Evolutionary conservation across 2,113 vertebrate species (phyloP), one percentile per base, ranked within the genome.

Genomic region (Holacanthus passer): DNA sequence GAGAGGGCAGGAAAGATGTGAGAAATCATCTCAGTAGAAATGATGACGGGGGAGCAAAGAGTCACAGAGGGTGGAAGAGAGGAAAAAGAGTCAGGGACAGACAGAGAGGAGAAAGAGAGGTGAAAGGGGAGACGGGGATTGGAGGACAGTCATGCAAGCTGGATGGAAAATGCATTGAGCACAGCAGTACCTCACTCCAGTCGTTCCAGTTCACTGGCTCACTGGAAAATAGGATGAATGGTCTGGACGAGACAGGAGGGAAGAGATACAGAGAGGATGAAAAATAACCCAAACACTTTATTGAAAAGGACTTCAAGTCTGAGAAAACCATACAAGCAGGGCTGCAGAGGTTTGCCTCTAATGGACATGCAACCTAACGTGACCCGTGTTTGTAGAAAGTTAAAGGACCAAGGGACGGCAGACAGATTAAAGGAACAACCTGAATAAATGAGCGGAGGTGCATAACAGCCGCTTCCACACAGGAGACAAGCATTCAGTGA

Each of bases 151-250:
- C 31, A 69, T 68, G 71, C 55, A 64, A 52, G 70, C 70, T 31
- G 75, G 67, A 79, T 47, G 22, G 76, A 67, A 63, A 74, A 81
- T 63, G 47, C 64, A 56, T 69, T 69, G 72, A 89, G 73, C 88
- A 78, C 68, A 85, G 79, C 76, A 59, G 68, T 37, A 13, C 12
- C 43, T 60, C 58, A 35, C 37, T 77, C 58, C 63, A 73, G 62
- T 73, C 29, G 59, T 89, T 89, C 53, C 73, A 85, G 76, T 64
- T 85, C 85, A 89, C 76, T 72, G 79, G 71, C 39, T 84, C 50
- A 7, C 50, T 66, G 73, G 68, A 71, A 87, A 83, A 83, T 59
- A 82, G 77, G 74, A 84, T 76, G 66, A 87, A 59, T 48, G 66
- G 24, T 14, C 55, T 55, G 68, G 59, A 52, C 59, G 53, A 24